A percentile compares a stretch with the other conserved stretches of the same genome.
phyloP scores from a whole-genome alignment of 1,140 invertebrate species.

The Tetranychus cinnabarinus region DNA sequence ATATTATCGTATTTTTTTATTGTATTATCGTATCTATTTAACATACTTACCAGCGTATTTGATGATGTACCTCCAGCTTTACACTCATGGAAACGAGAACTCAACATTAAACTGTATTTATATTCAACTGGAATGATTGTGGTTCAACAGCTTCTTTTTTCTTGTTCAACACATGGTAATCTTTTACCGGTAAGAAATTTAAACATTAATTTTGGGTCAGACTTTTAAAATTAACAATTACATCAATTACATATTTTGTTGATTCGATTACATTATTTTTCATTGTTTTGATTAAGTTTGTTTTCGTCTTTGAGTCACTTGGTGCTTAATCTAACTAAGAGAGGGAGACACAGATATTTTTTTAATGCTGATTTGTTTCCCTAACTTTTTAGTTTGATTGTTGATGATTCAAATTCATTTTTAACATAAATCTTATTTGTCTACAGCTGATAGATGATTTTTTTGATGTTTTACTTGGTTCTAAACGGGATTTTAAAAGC shows the following conservation, averaged over 20 bases:
- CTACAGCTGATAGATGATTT: constrained; percentile 4
- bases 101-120: constrained; percentile 4
- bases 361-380: background rate
- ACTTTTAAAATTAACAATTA: no score
- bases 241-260: no score
- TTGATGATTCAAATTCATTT: no score
- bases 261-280: background rate
- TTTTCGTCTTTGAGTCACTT: background rate
- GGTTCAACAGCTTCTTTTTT: constrained; percentile 7
- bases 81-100: constrained; percentile 2
- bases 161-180: constrained; percentile 8
- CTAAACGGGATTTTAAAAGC: constrained; percentile 3
- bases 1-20: background rate
- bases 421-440: background rate
- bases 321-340: background rate
- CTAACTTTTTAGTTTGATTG: background rate
- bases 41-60: background rate
- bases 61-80: constrained; percentile 6
- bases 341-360: background rate
- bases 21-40: background rate
- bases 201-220: no score
- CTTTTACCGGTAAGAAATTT: constrained; percentile 1
- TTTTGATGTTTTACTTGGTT: constrained; percentile 7
- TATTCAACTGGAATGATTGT: constrained; percentile 7
- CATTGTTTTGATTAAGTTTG: background rate